phyloP scores from a whole-genome alignment of 2,888 invertebrate species.

The Synergus umbraculus region DNA sequence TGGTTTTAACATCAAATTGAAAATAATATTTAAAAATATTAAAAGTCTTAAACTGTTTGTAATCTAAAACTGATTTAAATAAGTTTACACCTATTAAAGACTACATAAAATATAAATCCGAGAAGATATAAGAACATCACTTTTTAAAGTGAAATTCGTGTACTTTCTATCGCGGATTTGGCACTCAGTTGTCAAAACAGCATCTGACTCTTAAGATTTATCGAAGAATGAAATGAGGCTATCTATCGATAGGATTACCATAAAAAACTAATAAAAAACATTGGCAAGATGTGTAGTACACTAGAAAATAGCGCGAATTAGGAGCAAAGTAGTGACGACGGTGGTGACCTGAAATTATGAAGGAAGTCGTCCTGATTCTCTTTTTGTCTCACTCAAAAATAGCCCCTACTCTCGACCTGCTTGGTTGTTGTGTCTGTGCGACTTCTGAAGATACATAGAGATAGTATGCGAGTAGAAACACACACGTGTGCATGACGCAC shows the following conservation, averaged over 20 bases:
- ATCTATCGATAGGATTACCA: background rate
- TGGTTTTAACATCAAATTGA: background rate
- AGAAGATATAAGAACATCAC: background rate
- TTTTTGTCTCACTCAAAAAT: constrained; percentile 70
- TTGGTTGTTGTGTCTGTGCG: constrained; percentile 44
- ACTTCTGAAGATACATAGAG: background rate
- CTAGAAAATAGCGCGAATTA: constrained; percentile 25
- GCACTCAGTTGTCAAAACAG: background rate
- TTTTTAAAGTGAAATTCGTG: background rate
- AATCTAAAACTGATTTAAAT: background rate
- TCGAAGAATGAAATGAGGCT: background rate
- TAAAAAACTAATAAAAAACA: background rate
- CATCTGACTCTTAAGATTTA: background rate
- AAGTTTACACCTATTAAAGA: background rate
- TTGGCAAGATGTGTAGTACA: constrained; percentile 8
- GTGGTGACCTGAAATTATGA: constrained; percentile 71
- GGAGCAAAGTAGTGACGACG: constrained; percentile 41
- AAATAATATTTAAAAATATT: background rate
- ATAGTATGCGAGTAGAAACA: background rate
- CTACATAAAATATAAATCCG: background rate
- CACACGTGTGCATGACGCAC: constrained; percentile 23
- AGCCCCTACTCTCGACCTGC: constrained; percentile 62
- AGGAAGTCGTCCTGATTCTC: constrained; percentile 69
- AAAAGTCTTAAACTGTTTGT: background rate
- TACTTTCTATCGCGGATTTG: constrained; percentile 1